phyloP scores from a whole-genome alignment of 2,113 vertebrate species.

The Australoheros scitulus region DNA sequence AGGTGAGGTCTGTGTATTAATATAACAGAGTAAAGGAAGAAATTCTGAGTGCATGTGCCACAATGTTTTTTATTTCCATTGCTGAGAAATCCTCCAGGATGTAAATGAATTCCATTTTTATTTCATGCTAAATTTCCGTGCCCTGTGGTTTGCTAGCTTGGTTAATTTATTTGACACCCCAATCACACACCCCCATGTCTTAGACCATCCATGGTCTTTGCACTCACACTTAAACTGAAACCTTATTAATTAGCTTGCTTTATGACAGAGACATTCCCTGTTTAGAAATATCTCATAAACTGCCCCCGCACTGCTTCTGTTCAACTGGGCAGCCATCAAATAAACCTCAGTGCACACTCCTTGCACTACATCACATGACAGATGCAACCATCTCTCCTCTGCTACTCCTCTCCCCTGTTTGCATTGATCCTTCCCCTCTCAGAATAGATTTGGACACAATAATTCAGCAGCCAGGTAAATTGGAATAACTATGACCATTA shows the following conservation, averaged over 20 bases:
- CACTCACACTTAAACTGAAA: constrained; percentile 44
- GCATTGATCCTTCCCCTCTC: constrained; percentile 66
- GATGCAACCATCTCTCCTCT: constrained; percentile 43
- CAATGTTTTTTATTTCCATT: constrained; percentile 32
- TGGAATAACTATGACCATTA: constrained; percentile 84
- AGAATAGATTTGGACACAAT: constrained; percentile 71
- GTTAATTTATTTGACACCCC: constrained; percentile 49
- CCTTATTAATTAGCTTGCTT: constrained; percentile 78
- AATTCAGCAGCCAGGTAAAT: constrained; percentile 80
- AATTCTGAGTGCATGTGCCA: background rate
- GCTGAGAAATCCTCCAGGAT: constrained; percentile 14
- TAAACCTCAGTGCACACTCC: constrained; percentile 41
- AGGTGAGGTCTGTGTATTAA: constrained; percentile 18
- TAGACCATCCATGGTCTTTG: constrained; percentile 32
- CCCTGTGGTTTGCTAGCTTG: constrained; percentile 19
- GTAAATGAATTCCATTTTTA: constrained; percentile 42
- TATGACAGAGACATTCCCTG: constrained; percentile 59
- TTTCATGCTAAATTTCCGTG: constrained; percentile 64
- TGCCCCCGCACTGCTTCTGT: constrained; percentile 39
- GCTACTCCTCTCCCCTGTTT: constrained; percentile 1
- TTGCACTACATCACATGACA: constrained; percentile 55
- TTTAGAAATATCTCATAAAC: constrained; percentile 62
- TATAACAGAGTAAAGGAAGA: background rate
- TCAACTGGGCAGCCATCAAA: constrained; percentile 60
- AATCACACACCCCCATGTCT: constrained; percentile 16